Conservation (phyloP, 1,140 invertebrate species). For the Eurosta solidaginis region DNA sequence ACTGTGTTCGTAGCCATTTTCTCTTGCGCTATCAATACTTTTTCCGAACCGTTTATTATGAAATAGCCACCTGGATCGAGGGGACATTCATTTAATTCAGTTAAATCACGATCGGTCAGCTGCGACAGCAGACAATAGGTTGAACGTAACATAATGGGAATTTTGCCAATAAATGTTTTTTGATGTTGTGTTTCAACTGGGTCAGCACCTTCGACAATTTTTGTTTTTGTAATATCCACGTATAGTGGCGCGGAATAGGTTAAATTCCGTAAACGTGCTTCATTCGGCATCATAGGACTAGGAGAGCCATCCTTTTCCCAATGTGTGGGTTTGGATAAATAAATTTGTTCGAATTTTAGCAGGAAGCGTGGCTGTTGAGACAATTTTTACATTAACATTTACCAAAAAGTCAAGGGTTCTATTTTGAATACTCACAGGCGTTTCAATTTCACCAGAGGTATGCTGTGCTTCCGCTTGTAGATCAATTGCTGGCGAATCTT, state of each 20-base stretch:
- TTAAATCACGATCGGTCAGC: conserved; percentile 95
- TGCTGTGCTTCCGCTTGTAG: conserved; percentile 97
- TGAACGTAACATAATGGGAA: conserved; percentile 98
- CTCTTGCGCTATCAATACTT: conserved; percentile 97
- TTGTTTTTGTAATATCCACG: conserved; percentile 97
- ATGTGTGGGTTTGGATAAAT: conserved; percentile 97
- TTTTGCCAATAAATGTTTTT: conserved; percentile 99
- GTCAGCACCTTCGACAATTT: conserved; percentile 88
- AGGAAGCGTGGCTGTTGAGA: conserved; percentile 76
- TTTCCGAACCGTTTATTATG: conserved; percentile 95
- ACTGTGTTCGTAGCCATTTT: conserved; percentile 99
- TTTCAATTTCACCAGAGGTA: conserved; percentile 88
- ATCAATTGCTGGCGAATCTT: conserved; percentile 97
- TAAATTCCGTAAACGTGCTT: conserved; percentile 84
- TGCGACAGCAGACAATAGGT: conserved; percentile 94
- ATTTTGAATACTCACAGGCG: conserved; percentile 68
- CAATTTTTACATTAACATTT: background rate
- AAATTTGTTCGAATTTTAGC: conserved; percentile 98
- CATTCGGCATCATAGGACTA: conserved; percentile 99
- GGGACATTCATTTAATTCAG: conserved; percentile 98
- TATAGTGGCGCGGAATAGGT: conserved; percentile 97
- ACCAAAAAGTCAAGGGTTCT: too few species aligned
- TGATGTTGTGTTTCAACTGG: conserved; percentile 92
- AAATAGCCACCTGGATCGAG: conserved; percentile 97
- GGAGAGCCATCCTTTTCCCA: conserved; percentile 99